phyloP scores from a whole-genome alignment of 2,888 invertebrate species.

The Agonopterix heracliana region DNA sequence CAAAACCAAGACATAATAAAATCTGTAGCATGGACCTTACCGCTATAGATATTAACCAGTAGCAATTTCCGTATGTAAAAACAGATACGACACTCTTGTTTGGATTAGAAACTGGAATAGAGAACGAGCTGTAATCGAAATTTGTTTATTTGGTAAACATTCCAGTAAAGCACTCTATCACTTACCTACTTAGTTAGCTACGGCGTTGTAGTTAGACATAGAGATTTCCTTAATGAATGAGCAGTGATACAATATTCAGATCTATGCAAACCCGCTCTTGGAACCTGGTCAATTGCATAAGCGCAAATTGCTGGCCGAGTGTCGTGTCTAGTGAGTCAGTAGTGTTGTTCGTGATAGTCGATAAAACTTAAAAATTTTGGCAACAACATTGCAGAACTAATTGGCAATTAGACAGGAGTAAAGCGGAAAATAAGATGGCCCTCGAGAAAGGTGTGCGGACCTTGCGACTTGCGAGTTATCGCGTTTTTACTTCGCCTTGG shows the following conservation, averaged over 20 bases:
- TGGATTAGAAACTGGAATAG: background rate
- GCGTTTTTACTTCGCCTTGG: conserved; percentile 7
- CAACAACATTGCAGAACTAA: conserved; percentile 43
- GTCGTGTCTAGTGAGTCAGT: conserved; percentile 40
- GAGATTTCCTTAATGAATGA: conserved; percentile 15
- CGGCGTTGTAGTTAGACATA: background rate
- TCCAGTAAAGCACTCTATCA: conserved; percentile 3
- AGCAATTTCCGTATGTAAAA: too few species aligned
- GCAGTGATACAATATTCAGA: conserved; percentile 14
- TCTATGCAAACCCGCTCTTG: conserved; percentile 26
- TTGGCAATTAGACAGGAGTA: conserved; percentile 43
- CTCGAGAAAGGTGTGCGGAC: conserved; percentile 20
- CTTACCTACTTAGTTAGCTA: conserved; percentile 1
- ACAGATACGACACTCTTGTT: too few species aligned
- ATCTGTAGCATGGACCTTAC: too few species aligned
- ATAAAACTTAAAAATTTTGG: conserved; percentile 48
- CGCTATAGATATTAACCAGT: too few species aligned
- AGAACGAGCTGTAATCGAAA: background rate
- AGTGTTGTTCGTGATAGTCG: conserved; percentile 37
- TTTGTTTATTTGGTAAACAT: conserved; percentile 10
- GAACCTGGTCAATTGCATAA: conserved; percentile 58
- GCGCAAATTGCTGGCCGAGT: conserved; percentile 42
- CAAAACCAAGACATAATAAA: too few species aligned
- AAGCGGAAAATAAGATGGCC: conserved; percentile 21
- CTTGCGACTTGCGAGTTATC: conserved; percentile 19